Evolutionary conservation across 2,888 invertebrate species (phyloP).

Genomic region (Apomyelois bistriatella): DNA sequence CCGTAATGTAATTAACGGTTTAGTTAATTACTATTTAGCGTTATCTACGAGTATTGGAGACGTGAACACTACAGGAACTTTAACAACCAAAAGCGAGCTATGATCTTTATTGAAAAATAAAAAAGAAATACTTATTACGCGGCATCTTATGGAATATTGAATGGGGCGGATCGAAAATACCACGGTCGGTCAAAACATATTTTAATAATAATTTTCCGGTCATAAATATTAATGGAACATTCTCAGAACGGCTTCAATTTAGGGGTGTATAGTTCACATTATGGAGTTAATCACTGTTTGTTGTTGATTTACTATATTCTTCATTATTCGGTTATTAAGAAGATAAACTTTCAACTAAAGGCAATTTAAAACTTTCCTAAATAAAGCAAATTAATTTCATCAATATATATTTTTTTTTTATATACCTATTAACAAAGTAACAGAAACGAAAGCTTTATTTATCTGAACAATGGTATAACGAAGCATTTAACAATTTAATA

Average conservation of each 20-base stretch:
- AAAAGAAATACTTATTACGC: constrained; percentile 23
- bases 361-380: too few species aligned
- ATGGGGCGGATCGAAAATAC: constrained; percentile 53
- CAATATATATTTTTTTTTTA: too few species aligned
- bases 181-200: constrained; percentile 58
- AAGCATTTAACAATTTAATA: constrained; percentile 7
- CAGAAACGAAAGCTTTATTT: not conserved
- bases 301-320: not conserved
- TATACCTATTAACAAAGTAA: too few species aligned
- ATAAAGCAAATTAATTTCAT: too few species aligned
- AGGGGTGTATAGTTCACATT: constrained; percentile 43
- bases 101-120: not conserved
- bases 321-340: not conserved
- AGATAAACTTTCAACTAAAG: too few species aligned
- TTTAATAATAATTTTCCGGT: constrained; percentile 71
- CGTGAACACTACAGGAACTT: not conserved
- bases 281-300: constrained; percentile 24
- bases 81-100: not conserved
- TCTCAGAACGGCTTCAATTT: constrained; percentile 48
- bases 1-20: constrained; percentile 4
- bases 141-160: constrained; percentile 37
- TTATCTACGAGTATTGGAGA: constrained; percentile 1
- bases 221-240: constrained; percentile 73
- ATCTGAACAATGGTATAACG: not conserved
- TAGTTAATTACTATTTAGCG: constrained; percentile 4